Conservation (phyloP, 2,797 vertebrate genomes). For the Ctenopoma multispine region DNA sequence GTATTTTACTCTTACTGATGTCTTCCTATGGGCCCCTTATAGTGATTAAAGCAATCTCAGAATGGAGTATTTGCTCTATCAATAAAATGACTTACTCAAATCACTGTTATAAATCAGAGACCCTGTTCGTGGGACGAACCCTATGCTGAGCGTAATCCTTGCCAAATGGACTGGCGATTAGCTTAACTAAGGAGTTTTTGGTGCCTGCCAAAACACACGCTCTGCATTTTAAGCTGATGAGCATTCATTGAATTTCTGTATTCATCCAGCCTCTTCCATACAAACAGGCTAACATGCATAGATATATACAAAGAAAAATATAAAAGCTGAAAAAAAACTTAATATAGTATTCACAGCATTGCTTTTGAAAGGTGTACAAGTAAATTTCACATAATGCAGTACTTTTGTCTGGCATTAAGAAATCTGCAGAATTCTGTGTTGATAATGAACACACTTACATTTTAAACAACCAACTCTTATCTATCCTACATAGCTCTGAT, state of each 20-base stretch:
- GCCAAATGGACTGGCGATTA: slow-evolving; percentile 82
- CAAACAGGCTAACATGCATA: slow-evolving; percentile 45
- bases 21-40: slow-evolving; percentile 61
- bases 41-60: slow-evolving; percentile 70
- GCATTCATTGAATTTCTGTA: slow-evolving; percentile 73
- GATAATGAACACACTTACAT: slow-evolving; percentile 23
- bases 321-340: slow-evolving; percentile 7
- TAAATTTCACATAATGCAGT: slow-evolving; percentile 10
- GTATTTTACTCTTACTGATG: slow-evolving; percentile 71
- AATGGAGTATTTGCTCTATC: slow-evolving; percentile 72
- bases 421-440: slow-evolving; percentile 32
- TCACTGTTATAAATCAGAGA: slow-evolving; percentile 83
- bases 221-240: slow-evolving; percentile 77
- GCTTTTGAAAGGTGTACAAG: slow-evolving; percentile 17
- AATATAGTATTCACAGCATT: not conserved
- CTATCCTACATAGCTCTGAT: slow-evolving; percentile 20
- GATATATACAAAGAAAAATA: slow-evolving; percentile 30
- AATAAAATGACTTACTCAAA: slow-evolving; percentile 76
- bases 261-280: slow-evolving; percentile 63
- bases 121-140: slow-evolving; percentile 70
- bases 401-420: slow-evolving; percentile 7
- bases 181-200: slow-evolving; percentile 81
- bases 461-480: slow-evolving; percentile 8
- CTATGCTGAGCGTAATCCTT: slow-evolving; percentile 78
- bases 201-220: slow-evolving; percentile 73